These are phyloP conservation scores for Arctocebus calabarensis DNA, from an alignment of 2,797 vertebrate genomes.

Conservation along the genomic window DNA sequence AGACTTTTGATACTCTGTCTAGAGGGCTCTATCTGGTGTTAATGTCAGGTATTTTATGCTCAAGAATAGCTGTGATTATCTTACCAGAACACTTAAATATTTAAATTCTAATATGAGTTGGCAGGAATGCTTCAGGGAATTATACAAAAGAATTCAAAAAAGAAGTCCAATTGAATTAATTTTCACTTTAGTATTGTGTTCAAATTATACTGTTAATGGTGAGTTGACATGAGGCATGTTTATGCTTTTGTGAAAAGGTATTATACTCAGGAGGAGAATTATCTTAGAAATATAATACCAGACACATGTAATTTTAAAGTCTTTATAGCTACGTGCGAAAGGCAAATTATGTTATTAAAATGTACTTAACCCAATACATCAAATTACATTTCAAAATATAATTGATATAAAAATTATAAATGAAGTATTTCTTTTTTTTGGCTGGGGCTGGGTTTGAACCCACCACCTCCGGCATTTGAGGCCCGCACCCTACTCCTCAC, in stretches of 20 bases:
- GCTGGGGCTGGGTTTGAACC: no score
- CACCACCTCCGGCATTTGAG: no score
- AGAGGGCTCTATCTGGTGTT: not conserved
- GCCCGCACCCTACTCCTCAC: no score
- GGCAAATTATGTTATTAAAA: not conserved
- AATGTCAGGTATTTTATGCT: constrained; percentile 2
- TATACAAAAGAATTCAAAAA: constrained; percentile 33
- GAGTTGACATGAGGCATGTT: not conserved
- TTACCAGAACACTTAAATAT: constrained; percentile 58
- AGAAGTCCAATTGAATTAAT: constrained; percentile 45
- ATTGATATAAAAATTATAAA: not conserved
- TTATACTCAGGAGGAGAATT: not conserved
- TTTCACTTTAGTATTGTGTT: constrained; percentile 28
- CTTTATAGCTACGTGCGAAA: not conserved
- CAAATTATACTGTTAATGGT: not conserved
- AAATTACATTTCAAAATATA: constrained; percentile 9
- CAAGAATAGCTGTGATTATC: constrained; percentile 31
- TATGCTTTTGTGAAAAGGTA: not conserved
- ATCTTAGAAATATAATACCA: not conserved
- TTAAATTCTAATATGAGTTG: constrained; percentile 64
- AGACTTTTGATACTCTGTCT: constrained; percentile 39
- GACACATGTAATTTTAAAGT: not conserved
- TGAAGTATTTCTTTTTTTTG: not conserved
- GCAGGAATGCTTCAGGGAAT: constrained; percentile 45
- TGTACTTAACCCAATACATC: not conserved